A percentile compares a stretch with the other conserved stretches of the same genome.
These are phyloP conservation scores for Equus przewalskii DNA, from an alignment of 2,113 vertebrate species.

Conservation along the genomic window DNA sequence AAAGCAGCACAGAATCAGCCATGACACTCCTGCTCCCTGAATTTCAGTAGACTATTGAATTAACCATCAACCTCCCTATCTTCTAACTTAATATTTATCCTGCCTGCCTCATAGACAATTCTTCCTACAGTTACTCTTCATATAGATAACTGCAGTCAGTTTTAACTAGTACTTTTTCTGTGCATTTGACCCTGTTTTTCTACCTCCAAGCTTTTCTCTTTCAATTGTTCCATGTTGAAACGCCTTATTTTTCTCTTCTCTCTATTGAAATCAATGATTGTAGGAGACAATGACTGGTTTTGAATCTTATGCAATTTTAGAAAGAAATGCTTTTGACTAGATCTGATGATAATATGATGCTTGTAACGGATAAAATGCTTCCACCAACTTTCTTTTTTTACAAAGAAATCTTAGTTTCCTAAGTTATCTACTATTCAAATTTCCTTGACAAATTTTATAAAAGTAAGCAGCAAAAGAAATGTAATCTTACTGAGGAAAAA, in stretches of 20 bases:
- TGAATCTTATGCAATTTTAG: slow-evolving; percentile 11
- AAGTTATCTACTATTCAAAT: slow-evolving; percentile 56
- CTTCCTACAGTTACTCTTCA: not conserved
- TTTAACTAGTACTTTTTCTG: not conserved
- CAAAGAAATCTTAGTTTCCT: slow-evolving; percentile 17
- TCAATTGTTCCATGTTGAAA: not conserved
- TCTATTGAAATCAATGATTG: slow-evolving; percentile 38
- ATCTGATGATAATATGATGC: slow-evolving; percentile 45
- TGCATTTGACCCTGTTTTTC: not conserved
- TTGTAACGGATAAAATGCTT: slow-evolving; percentile 9
- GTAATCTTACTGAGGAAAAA: not conserved
- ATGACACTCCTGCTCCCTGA: not conserved
- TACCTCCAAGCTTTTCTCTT: not conserved
- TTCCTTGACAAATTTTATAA: slow-evolving; percentile 36
- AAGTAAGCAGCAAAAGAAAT: slow-evolving; percentile 5
- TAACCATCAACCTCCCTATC: not conserved
- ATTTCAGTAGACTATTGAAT: not conserved
- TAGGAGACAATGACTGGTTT: slow-evolving; percentile 9
- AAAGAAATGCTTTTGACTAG: slow-evolving; percentile 53
- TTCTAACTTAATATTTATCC: not conserved
- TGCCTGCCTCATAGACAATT: not conserved
- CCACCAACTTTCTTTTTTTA: not conserved
- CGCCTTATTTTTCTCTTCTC: not conserved
- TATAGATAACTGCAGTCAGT: not conserved
- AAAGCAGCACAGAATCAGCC: not conserved